Evolutionary conservation across 2,113 vertebrate genomes (phyloP).

Genomic region (Grantiella picta): DNA sequence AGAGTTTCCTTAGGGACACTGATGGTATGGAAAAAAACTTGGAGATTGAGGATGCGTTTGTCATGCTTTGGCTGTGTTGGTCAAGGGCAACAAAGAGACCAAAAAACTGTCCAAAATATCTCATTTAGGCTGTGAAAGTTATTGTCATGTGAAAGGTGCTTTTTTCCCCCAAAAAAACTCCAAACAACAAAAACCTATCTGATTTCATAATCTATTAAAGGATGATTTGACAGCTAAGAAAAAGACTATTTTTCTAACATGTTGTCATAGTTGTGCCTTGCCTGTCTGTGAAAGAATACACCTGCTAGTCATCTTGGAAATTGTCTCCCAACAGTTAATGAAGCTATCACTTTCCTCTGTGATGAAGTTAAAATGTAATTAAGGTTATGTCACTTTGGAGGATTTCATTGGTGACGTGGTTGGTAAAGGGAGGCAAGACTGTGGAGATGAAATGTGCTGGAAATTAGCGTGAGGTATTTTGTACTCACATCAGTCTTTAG

Average conservation of each 20-base stretch:
- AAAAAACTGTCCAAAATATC: background rate
- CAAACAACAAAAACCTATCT: background rate
- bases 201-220: background rate
- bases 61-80: background rate
- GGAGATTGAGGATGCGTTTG: background rate
- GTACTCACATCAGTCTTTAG: background rate
- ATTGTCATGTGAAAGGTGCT: background rate
- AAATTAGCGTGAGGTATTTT: conserved; percentile 13
- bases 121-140: background rate
- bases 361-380: conserved; percentile 14
- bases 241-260: background rate
- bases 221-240: background rate
- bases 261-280: background rate
- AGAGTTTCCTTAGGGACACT: background rate
- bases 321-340: background rate
- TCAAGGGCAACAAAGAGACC: background rate
- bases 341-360: background rate
- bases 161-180: background rate
- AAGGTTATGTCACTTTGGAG: background rate
- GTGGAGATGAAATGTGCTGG: background rate
- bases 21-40: background rate
- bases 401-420: background rate
- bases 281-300: background rate
- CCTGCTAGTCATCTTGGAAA: background rate
- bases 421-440: background rate